Percentiles rank a stretch among this genome's conserved stretches.
Conservation (phyloP, 2,113 vertebrate species). For the Rhombomys opimus region DNA sequence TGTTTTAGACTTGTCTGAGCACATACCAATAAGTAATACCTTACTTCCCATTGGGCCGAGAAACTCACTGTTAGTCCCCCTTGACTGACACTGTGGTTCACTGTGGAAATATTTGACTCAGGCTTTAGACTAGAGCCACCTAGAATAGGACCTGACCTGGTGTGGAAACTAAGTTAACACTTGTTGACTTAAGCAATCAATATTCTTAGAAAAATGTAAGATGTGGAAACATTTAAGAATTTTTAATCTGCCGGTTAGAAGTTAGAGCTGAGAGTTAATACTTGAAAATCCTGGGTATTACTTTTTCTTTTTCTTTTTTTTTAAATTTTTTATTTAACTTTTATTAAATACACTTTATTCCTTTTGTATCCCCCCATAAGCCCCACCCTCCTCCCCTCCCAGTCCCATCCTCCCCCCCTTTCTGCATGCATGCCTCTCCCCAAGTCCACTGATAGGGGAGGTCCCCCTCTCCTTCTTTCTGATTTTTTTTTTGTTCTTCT, state of each 20-base stretch:
- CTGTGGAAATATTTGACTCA: not conserved
- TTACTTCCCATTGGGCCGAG: not conserved
- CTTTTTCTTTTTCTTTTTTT: no score
- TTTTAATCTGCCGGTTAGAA: not conserved
- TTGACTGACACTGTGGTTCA: not conserved
- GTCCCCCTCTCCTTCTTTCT: no score
- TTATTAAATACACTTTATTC: no score
- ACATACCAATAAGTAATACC: slow-evolving; percentile 3
- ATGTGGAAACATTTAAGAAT: not conserved
- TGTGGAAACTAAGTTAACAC: not conserved
- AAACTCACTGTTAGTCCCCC: not conserved
- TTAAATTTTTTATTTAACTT: no score
- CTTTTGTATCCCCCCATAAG: no score
- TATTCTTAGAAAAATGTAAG: not conserved
- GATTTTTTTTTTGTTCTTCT: no score
- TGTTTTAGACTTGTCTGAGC: not conserved
- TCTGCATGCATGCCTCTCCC: no score
- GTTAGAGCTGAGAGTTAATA: not conserved
- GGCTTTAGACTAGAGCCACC: not conserved
- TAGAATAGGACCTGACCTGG: not conserved
- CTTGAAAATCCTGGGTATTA: not conserved
- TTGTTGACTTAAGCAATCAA: not conserved
- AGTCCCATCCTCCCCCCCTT: no score
- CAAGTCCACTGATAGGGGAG: no score
- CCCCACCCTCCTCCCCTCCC: no score